phyloP scores from a whole-genome alignment of 1,140 invertebrate genomes.

The Tetragonula clypearis region DNA sequence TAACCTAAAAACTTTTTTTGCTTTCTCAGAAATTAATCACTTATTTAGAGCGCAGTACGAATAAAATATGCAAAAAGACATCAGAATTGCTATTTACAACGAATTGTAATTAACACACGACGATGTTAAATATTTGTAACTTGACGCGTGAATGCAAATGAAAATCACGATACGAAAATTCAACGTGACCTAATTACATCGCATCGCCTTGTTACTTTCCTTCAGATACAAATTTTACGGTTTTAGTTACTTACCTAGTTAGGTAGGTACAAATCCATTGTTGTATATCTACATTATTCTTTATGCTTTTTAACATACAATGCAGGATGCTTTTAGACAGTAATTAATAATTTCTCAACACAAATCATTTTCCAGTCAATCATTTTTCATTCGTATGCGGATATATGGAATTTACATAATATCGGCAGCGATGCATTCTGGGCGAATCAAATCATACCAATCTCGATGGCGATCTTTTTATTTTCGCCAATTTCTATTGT shows the following conservation, averaged over 20 bases:
- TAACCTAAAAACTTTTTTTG: too few relatives aligned
- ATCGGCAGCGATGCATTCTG: not conserved
- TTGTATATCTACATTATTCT: not conserved
- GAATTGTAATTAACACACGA: not conserved
- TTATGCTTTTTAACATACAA: slow-evolving; percentile 17
- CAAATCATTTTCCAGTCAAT: not conserved
- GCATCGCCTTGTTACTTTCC: not conserved
- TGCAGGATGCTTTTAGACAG: not conserved
- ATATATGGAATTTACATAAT: not conserved
- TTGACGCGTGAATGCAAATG: too few relatives aligned
- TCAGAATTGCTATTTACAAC: not conserved
- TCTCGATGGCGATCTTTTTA: not conserved
- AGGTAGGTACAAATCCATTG: not conserved
- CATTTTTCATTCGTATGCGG: too few relatives aligned
- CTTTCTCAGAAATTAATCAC: not conserved
- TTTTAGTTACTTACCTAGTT: too few relatives aligned
- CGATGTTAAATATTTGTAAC: not conserved
- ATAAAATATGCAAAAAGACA: not conserved
- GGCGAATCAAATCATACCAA: too few relatives aligned
- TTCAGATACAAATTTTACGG: too few relatives aligned
- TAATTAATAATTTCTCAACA: not conserved
- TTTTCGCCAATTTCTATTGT: not conserved
- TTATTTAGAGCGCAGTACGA: too few relatives aligned
- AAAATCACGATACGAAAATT: not conserved
- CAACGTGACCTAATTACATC: slow-evolving; percentile 2